phyloP scores from a whole-genome alignment of 2,113 vertebrate species.

The Nycticryphes semicollaris region DNA sequence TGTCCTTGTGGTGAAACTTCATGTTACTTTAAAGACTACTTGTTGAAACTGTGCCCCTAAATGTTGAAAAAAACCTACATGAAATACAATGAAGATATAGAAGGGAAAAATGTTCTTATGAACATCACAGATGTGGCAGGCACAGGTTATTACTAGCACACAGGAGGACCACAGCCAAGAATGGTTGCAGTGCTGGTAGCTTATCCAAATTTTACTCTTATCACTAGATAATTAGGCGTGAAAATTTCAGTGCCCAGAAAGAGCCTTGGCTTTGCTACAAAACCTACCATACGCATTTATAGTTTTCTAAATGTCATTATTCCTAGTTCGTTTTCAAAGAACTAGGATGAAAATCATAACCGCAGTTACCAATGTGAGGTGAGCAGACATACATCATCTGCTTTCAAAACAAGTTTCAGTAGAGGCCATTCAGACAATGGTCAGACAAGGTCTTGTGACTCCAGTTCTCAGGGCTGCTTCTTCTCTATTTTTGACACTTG shows the following conservation, averaged over 20 bases:
- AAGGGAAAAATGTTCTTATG: background rate
- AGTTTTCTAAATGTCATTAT: background rate
- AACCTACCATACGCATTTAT: background rate
- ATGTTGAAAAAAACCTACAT: background rate
- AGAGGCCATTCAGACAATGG: rapidly evolving
- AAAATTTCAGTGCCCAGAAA: background rate
- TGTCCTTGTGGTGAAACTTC: background rate
- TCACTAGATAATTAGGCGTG: background rate
- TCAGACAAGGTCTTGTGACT: background rate
- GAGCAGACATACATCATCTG: background rate
- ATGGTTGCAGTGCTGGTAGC: background rate
- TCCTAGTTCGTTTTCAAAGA: background rate
- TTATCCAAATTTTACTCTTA: background rate
- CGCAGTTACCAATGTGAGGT: background rate
- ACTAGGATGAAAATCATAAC: background rate
- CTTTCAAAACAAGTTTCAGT: background rate
- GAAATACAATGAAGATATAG: background rate
- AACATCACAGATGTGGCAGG: background rate
- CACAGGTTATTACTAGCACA: background rate
- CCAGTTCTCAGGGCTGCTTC: background rate
- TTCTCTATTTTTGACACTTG: background rate
- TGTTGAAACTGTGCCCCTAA: background rate
- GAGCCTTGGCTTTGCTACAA: background rate
- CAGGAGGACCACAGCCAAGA: background rate
- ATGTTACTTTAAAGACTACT: background rate